Percentiles rank a stretch among this genome's conserved stretches.
These are phyloP conservation scores for Mesaphorura yosii DNA, from an alignment of 1,140 invertebrate genomes.

Conservation along the genomic window DNA sequence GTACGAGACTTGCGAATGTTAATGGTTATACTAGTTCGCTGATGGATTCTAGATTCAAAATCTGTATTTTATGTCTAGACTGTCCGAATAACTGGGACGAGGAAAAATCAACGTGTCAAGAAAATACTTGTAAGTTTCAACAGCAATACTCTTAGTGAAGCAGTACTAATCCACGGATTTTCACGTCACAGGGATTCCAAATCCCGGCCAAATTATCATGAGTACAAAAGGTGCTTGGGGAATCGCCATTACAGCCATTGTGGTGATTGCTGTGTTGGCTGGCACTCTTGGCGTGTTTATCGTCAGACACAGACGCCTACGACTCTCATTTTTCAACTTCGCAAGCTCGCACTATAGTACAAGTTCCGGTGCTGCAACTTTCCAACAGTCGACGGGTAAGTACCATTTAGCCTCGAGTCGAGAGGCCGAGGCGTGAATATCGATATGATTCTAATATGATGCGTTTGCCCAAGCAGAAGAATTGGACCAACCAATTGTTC, in stretches of 20 bases:
- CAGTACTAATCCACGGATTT: slow-evolving; percentile 30
- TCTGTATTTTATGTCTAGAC: too few species aligned
- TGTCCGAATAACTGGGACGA: slow-evolving; percentile 75
- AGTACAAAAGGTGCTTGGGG: slow-evolving; percentile 8
- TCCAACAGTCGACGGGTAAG: slow-evolving; percentile 38
- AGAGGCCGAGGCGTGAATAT: neutral
- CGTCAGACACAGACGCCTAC: slow-evolving; percentile 57
- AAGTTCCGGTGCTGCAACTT: slow-evolving; percentile 68
- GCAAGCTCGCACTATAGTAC: slow-evolving; percentile 69
- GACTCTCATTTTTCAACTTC: slow-evolving; percentile 65
- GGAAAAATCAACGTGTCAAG: neutral
- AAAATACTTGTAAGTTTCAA: neutral
- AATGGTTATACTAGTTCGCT: too few species aligned
- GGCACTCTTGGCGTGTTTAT: slow-evolving; percentile 52
- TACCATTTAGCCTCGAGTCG: neutral
- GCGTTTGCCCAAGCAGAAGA: slow-evolving; percentile 51
- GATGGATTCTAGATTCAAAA: too few species aligned
- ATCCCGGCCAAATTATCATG: slow-evolving; percentile 9
- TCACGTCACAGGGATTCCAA: slow-evolving; percentile 38
- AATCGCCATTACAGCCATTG: slow-evolving; percentile 38
- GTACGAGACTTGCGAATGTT: too few species aligned
- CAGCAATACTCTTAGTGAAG: neutral
- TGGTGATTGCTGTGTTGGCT: slow-evolving; percentile 48
- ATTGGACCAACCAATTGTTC: slow-evolving; percentile 73
- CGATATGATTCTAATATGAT: neutral